Conservation (phyloP, 2,113 vertebrate species). For the Lonchura striata region DNA sequence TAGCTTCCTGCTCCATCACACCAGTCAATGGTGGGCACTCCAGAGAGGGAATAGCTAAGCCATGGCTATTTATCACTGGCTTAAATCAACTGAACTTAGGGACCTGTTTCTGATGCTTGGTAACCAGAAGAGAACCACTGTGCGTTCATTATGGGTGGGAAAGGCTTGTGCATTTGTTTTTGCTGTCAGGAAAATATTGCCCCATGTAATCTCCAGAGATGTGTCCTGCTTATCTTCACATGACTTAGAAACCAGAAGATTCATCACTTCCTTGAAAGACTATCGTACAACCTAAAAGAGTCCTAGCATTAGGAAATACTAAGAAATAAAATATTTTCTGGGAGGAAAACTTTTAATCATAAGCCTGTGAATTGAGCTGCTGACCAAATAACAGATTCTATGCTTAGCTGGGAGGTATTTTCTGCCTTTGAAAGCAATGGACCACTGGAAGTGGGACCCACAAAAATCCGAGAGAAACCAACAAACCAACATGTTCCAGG, state of each 20-base stretch:
- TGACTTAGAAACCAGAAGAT: not conserved
- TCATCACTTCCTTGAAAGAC: not conserved
- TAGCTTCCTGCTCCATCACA: not conserved
- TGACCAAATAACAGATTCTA: not conserved
- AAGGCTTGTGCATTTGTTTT: not conserved
- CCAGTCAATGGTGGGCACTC: not conserved
- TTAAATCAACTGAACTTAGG: not conserved
- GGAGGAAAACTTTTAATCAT: not conserved
- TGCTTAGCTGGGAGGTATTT: not conserved
- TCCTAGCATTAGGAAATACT: not conserved
- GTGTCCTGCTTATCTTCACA: not conserved
- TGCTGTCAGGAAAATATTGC: not conserved
- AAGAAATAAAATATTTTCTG: not conserved
- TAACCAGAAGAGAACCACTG: not conserved
- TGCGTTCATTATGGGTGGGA: not conserved
- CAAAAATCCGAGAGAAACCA: not conserved
- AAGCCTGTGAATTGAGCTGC: not conserved
- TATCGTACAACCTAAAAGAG: not conserved
- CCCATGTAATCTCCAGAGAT: not conserved
- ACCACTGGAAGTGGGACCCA: not conserved
- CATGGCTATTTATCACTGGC: not conserved
- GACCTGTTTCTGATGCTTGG: not conserved
- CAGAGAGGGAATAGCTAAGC: not conserved
- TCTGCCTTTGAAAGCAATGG: not conserved
- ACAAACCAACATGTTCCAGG: not conserved